Percentiles rank a stretch among this genome's conserved stretches.
Evolutionary conservation across 1,140 invertebrate genomes (phyloP).

Genomic region (Acromyrmex heyeri): DNA sequence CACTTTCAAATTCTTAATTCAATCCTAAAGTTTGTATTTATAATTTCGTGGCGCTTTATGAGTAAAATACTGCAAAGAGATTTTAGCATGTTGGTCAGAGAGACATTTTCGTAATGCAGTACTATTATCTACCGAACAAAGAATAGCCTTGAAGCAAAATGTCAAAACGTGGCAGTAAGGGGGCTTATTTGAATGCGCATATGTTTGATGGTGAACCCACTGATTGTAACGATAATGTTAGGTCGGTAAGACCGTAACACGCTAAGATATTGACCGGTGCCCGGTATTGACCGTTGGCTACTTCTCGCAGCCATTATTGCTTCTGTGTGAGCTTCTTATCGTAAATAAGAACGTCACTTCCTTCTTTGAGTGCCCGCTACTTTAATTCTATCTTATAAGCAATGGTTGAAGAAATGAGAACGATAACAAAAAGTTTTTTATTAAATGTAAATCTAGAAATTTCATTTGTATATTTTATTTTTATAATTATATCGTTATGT

Average conservation of each 20-base stretch:
- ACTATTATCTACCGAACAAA: constrained; percentile 61
- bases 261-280: constrained; percentile 85
- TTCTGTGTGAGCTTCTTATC: constrained; percentile 32
- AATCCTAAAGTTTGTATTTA: background rate
- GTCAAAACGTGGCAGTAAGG: constrained; percentile 67
- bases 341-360: constrained; percentile 1
- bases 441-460: background rate
- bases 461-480: constrained; percentile 1
- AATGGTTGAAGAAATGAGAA: background rate
- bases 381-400: background rate
- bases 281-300: constrained; percentile 84
- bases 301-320: constrained; percentile 58
- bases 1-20: background rate
- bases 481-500: background rate
- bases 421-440: background rate
- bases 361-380: background rate
- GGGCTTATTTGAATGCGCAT: constrained; percentile 73
- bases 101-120: background rate
- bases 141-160: constrained; percentile 82
- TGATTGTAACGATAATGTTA: constrained; percentile 76
- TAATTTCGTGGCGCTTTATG: background rate
- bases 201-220: constrained; percentile 61
- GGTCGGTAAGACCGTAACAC: constrained; percentile 78
- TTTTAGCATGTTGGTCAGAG: background rate
- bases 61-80: background rate